Base-by-base conservation (phyloP, 2,888 invertebrate genomes). In the Drosophila paranaensis region DNA sequence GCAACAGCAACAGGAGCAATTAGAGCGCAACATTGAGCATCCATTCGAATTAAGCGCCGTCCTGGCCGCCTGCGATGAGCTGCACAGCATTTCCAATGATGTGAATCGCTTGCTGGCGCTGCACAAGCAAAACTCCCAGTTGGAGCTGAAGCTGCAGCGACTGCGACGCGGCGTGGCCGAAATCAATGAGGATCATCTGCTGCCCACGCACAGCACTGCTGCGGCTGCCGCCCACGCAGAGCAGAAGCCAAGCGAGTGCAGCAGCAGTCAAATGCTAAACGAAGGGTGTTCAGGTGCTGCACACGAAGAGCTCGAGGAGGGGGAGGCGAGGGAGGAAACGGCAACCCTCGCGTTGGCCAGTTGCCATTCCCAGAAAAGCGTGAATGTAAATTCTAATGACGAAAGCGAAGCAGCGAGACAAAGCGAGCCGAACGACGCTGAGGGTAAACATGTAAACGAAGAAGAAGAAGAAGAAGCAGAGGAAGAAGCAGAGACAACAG, bases 181-280 rank as follows among this genome's bases (percentile, higher is more conserved):
- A 86, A 92, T 92, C 79, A 92, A 92, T 89, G 90, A 92, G 85
- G 91, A 92, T 84, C 91, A 91, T 80, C 79, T 92, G 65, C 60
- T 56, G 67, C 16, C 62, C 27, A 56, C 46, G 27, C 48, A 30
- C 11, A 43, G 71, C 75, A 87, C 71, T 74, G 61, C 40, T 85
- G 62, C 37, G 82, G 86, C 86, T 82, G 83, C 87, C 80, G 50
- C 71, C 81, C 82, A 71, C 61, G 8, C 14, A 27, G 35, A 27
- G 9, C 43, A 55, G 76, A 81, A 82, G 76, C 83, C 76, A 45
- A 60, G 39, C 46, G 72, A 83, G 51, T 79, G 81, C 79, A 71
- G 81, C 79, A 71, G 64, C 40, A 45, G 43, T 42, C 27, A 50
- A 37, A 20, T 11, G 39, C 14, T 30, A n/a, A n/a, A 16, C 25